Evolutionary conservation across 1,140 invertebrate genomes (phyloP).

Genomic region (Stenopsyche tienmushanensis): DNA sequence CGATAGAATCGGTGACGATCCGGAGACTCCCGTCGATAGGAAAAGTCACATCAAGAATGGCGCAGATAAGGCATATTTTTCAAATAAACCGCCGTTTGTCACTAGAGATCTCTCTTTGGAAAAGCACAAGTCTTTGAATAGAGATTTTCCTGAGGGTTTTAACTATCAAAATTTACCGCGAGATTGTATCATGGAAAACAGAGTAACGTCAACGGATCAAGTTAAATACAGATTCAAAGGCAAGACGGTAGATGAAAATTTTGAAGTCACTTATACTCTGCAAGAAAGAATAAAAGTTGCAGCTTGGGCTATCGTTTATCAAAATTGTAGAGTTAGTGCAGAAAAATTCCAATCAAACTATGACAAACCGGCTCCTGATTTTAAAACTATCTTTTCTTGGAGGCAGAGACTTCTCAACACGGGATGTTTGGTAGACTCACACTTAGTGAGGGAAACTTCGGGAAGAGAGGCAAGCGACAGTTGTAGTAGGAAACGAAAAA

Average conservation of each 20-base stretch:
- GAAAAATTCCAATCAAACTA: constrained; percentile 50
- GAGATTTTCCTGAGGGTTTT: not conserved
- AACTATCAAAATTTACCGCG: not conserved
- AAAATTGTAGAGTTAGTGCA: constrained; percentile 51
- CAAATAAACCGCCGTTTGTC: not conserved
- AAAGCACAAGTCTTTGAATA: constrained; percentile 13
- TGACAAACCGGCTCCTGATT: constrained; percentile 55
- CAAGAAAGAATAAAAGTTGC: constrained; percentile 51
- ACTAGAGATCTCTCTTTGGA: no score
- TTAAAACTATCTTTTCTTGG: constrained; percentile 54
- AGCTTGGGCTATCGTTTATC: constrained; percentile 52
- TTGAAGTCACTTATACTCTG: constrained; percentile 51
- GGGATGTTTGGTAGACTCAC: constrained; percentile 52
- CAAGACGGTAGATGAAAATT: constrained; percentile 45
- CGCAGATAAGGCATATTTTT: not conserved
- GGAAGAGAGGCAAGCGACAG: not conserved
- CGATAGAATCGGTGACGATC: not conserved
- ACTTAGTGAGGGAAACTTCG: constrained; percentile 28
- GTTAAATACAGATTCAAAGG: constrained; percentile 49
- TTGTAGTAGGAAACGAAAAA: not conserved
- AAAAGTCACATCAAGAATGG: not conserved
- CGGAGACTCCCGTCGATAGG: not conserved
- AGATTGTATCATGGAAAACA: constrained; percentile 51
- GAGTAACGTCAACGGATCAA: constrained; percentile 49
- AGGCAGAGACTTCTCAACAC: constrained; percentile 49